Conservation (phyloP, 2,797 vertebrate species). For the Rhinogobio ventralis region DNA sequence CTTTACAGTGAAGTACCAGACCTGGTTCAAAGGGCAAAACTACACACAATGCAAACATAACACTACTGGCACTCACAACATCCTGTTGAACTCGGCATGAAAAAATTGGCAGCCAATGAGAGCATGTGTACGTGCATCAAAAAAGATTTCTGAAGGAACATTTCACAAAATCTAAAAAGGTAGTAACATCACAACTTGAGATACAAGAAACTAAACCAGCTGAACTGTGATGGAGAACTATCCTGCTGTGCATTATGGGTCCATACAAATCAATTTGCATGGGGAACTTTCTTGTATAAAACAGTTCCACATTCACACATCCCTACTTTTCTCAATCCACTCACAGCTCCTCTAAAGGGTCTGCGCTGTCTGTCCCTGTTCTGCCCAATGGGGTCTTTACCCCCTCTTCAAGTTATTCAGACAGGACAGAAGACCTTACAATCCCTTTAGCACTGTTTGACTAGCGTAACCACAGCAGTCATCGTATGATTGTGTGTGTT, state of each 20-base stretch:
- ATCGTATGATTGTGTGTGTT: neutral
- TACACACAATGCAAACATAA: conserved; percentile 58
- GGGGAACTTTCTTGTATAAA: neutral
- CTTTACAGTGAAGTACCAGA: conserved; percentile 27
- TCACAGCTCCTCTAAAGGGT: conserved; percentile 38
- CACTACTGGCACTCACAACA: conserved; percentile 36
- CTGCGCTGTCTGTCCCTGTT: conserved; percentile 11
- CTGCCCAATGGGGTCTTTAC: conserved; percentile 30
- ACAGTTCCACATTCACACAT: conserved; percentile 7
- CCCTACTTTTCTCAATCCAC: conserved; percentile 29
- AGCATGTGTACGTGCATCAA: neutral
- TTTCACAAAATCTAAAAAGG: neutral
- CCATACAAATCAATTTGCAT: conserved; percentile 17
- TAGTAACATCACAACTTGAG: neutral
- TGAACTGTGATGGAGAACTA: neutral
- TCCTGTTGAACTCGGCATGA: conserved; percentile 41
- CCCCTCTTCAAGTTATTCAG: conserved; percentile 45
- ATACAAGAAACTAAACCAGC: neutral
- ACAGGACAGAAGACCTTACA: conserved; percentile 51
- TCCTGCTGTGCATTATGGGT: conserved; percentile 10
- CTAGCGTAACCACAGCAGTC: conserved; percentile 54
- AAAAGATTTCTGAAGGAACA: neutral
- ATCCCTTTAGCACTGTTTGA: conserved; percentile 57
- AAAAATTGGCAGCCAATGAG: conserved; percentile 5
- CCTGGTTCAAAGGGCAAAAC: conserved; percentile 47